phyloP scores from a whole-genome alignment of 2,888 invertebrate species.

The Lasioglossum oenotherae region DNA sequence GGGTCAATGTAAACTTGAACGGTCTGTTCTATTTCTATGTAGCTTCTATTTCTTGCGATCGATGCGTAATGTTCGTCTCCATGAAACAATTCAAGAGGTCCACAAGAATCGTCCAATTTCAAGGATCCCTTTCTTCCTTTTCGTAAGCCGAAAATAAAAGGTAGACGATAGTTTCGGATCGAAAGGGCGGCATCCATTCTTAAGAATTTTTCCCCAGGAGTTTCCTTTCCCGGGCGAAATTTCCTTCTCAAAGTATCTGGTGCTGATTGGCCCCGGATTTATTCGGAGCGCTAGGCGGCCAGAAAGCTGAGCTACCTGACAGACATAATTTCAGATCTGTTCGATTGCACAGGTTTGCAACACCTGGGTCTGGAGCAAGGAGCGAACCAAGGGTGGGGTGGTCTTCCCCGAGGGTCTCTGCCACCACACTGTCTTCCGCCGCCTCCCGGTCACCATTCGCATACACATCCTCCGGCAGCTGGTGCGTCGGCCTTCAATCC shows the following conservation, averaged over 20 bases:
- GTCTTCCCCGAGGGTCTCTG: conserved; percentile 79
- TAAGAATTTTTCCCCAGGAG: neutral
- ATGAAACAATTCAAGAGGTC: neutral
- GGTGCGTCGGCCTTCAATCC: conserved; percentile 83
- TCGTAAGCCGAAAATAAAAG: neutral
- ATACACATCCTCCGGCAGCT: conserved; percentile 78
- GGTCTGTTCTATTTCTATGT: too few relatives aligned
- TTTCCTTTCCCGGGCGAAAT: neutral
- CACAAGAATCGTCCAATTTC: neutral
- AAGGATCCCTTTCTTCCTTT: neutral
- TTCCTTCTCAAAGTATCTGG: neutral
- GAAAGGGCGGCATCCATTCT: neutral
- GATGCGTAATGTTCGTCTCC: too few relatives aligned
- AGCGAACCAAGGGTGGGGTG: conserved; percentile 82
- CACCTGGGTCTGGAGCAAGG: conserved; percentile 82
- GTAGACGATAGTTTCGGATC: neutral
- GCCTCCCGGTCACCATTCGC: conserved; percentile 80
- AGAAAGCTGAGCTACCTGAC: conserved; percentile 18
- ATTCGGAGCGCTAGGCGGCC: neutral
- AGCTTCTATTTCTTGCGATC: too few relatives aligned
- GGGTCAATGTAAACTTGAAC: too few relatives aligned
- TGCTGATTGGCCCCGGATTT: conserved; percentile 8
- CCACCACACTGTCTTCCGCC: conserved; percentile 83
- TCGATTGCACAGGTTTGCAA: conserved; percentile 79
- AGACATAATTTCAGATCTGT: conserved; percentile 67